Evolutionary conservation across 35 echinoderm and acorn worm species (phyloP).

Genomic region (Heliocidaris erythrogramma): DNA sequence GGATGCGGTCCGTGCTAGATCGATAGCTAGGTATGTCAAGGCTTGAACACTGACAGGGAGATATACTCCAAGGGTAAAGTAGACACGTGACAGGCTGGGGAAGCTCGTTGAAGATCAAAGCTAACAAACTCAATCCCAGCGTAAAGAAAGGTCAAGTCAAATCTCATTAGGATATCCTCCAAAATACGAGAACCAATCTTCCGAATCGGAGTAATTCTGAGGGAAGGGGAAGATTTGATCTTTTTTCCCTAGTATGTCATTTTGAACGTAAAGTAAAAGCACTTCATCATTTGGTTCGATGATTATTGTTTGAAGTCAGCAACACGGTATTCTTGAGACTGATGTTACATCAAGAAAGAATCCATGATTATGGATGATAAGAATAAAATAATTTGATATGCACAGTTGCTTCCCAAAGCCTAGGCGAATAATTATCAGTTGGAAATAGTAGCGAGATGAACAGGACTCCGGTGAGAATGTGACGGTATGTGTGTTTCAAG

Average conservation of each 20-base stretch:
- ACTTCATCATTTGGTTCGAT: background rate
- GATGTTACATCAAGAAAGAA: background rate
- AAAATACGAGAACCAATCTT: background rate
- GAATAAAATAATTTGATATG: background rate
- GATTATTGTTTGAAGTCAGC: too few species aligned
- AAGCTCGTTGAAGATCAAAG: background rate
- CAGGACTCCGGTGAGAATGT: background rate
- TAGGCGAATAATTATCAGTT: background rate
- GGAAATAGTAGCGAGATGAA: background rate
- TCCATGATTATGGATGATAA: background rate
- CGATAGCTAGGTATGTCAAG: slow-evolving; percentile 16
- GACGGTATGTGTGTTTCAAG: background rate
- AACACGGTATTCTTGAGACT: background rate
- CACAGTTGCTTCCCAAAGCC: background rate
- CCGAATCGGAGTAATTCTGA: background rate
- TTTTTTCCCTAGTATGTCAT: background rate
- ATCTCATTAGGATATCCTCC: slow-evolving; percentile 8
- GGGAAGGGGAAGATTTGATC: background rate
- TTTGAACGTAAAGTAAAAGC: background rate
- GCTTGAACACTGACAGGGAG: background rate
- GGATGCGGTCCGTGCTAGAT: background rate
- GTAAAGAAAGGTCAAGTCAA: background rate
- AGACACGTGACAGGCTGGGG: background rate
- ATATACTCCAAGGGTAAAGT: background rate
- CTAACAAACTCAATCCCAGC: background rate